Evolutionary conservation across 92 coral and sea anemone species (phyloP).

Genomic region (Epizoanthus rinbou): DNA sequence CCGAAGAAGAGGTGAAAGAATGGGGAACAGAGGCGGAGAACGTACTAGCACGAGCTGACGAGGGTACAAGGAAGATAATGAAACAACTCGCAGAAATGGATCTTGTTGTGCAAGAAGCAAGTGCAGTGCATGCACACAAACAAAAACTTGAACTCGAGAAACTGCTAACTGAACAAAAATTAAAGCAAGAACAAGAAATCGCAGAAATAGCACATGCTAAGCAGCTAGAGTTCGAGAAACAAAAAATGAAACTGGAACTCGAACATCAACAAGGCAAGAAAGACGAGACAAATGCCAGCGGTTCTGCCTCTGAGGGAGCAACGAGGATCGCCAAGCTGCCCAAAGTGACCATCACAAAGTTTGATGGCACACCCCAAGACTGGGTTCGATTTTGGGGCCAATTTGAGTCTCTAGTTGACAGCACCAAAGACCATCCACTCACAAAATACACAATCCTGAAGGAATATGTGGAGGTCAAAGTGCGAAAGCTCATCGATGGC

Average conservation of each 20-base stretch:
- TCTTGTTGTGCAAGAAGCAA: background rate
- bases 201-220: constrained; percentile 30
- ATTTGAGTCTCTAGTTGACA: constrained; percentile 39
- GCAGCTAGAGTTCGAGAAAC: constrained; percentile 28
- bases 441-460: background rate
- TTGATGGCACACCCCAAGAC: constrained; percentile 51
- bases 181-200: constrained; percentile 42
- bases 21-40: constrained; percentile 48
- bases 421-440: too few relatives aligned
- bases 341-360: constrained; percentile 46
- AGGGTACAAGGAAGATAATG: constrained; percentile 19
- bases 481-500: background rate
- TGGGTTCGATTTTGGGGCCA: constrained; percentile 60
- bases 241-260: constrained; percentile 7
- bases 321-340: constrained; percentile 43
- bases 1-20: constrained; percentile 52
- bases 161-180: constrained; percentile 12
- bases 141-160: constrained; percentile 40
- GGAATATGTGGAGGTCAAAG: constrained; percentile 30
- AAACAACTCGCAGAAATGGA: constrained; percentile 19
- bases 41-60: constrained; percentile 34
- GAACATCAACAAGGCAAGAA: constrained; percentile 1
- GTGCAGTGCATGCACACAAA: constrained; percentile 16
- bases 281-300: background rate
- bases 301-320: background rate